These are phyloP conservation scores for Narcine bancroftii DNA, from an alignment of 2,113 vertebrate genomes.

Conservation along the genomic window DNA sequence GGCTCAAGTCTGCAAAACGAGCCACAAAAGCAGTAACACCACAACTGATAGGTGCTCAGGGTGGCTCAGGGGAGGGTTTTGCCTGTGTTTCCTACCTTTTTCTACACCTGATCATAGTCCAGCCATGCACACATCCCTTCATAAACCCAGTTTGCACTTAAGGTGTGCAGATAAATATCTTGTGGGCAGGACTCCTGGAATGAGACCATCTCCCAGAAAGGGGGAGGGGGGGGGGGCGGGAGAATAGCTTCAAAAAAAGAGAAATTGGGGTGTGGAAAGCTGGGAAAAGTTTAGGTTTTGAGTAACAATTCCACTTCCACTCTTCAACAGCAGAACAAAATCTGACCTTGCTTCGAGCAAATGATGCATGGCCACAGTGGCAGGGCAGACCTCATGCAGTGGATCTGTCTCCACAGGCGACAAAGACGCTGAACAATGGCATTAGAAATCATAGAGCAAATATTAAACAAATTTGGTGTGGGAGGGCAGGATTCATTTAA, in stretches of 20 bases:
- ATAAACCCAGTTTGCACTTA: not conserved
- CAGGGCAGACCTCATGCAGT: not conserved
- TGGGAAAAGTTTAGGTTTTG: not conserved
- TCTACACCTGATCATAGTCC: not conserved
- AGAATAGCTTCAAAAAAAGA: not conserved
- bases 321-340: not conserved
- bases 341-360: not conserved
- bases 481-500: not conserved
- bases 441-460: not conserved
- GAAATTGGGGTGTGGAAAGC: not conserved
- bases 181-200: not conserved
- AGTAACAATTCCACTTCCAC: not conserved
- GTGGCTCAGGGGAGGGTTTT: too few species aligned
- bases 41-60: not conserved
- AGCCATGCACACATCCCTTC: not conserved
- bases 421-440: not conserved
- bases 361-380: not conserved
- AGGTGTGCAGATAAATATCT: not conserved
- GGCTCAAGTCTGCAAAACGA: not conserved
- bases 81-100: too few species aligned
- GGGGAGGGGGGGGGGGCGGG: too few species aligned
- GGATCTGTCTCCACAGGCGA: not conserved
- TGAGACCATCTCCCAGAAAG: not conserved
- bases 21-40: not conserved
- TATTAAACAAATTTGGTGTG: not conserved